Evolutionary conservation across 2,113 vertebrate genomes (phyloP).

Genomic region (Hippocampus guttulatus): DNA sequence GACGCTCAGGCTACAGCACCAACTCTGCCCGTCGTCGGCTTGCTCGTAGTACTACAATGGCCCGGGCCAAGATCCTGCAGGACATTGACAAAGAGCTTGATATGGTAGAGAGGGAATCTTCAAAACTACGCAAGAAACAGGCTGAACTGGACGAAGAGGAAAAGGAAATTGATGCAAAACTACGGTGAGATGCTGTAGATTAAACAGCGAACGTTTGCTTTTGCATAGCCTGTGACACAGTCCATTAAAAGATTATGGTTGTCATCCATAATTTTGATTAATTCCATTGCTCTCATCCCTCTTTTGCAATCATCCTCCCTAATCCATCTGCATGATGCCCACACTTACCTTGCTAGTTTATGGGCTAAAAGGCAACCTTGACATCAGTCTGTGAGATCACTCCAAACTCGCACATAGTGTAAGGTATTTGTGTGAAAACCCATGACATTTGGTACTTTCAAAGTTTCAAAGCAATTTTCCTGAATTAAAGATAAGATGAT

Average conservation of each 20-base stretch:
- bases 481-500: not conserved
- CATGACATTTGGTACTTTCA: conserved; percentile 25
- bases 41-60: conserved; percentile 93
- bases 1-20: conserved; percentile 78
- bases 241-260: conserved; percentile 8
- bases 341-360: conserved; percentile 59
- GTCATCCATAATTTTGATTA: not conserved
- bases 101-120: conserved; percentile 94
- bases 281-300: conserved; percentile 27
- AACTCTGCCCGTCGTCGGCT: conserved; percentile 88
- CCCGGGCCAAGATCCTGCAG: conserved; percentile 95
- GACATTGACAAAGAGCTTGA: conserved; percentile 98
- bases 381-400: conserved; percentile 63
- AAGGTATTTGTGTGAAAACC: conserved; percentile 68
- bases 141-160: conserved; percentile 98
- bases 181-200: conserved; percentile 68
- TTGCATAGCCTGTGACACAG: not conserved
- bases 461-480: conserved; percentile 1
- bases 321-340: conserved; percentile 59
- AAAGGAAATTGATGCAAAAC: conserved; percentile 97
- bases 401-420: conserved; percentile 63
- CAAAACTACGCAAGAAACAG: conserved; percentile 97
- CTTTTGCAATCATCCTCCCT: conserved; percentile 28
- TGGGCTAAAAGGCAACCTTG: conserved; percentile 69
- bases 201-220: not conserved